A percentile compares a stretch with the other conserved stretches of the same genome.
Conservation (phyloP, 2,888 invertebrate species). For the Cheilosia impressa region DNA sequence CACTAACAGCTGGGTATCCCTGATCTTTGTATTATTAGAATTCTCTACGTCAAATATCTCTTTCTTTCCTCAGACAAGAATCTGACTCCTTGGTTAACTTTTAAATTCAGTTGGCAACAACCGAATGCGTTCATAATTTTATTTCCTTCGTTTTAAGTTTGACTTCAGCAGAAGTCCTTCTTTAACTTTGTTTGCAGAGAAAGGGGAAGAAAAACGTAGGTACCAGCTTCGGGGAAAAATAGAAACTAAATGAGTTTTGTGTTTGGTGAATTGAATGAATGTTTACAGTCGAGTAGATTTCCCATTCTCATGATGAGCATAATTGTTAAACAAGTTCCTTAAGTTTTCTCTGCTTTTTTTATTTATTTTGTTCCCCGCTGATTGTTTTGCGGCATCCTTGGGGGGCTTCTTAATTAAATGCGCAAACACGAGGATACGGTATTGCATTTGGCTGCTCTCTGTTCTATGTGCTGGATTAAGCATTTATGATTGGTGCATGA, state of each 20-base stretch:
- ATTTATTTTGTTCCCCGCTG: not conserved
- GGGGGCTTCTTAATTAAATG: conserved; percentile 39
- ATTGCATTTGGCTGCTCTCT: not conserved
- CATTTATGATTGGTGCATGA: conserved; percentile 45
- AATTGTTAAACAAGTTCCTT: conserved; percentile 45
- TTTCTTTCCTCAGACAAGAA: not conserved
- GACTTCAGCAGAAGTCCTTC: conserved; percentile 27
- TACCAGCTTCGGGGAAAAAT: not conserved
- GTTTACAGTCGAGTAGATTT: conserved; percentile 26
- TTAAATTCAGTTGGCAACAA: too few species aligned
- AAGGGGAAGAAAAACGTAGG: not conserved
- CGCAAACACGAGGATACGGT: not conserved
- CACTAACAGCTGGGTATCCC: conserved; percentile 28
- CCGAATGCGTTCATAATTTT: conserved; percentile 5
- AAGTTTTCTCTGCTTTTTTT: not conserved
- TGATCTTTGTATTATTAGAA: conserved; percentile 19
- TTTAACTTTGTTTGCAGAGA: conserved; percentile 28
- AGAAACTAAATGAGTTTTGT: conserved; percentile 41
- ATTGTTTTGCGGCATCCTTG: conserved; percentile 38
- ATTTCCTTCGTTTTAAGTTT: conserved; percentile 40
- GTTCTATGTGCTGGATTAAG: conserved; percentile 15
- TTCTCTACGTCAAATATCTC: not conserved
- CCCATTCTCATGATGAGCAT: conserved; percentile 42
- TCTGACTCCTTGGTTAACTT: not conserved
- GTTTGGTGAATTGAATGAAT: conserved; percentile 50